Evolutionary conservation across 2,888 invertebrate genomes (phyloP), one percentile per base, ranked within the genome.

Genomic region (Phaedon cochleariae): DNA sequence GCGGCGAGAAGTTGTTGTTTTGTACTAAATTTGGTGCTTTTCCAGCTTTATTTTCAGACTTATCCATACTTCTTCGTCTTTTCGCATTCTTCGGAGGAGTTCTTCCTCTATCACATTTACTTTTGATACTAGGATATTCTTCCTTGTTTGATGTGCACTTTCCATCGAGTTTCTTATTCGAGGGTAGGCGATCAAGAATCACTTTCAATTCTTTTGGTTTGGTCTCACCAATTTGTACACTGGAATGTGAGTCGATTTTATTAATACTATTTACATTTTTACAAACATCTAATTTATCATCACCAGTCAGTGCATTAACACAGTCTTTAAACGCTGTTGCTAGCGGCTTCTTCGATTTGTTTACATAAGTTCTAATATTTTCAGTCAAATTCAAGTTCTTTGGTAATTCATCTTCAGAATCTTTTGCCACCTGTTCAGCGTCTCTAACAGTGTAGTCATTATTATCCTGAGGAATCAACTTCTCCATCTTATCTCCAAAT

Each of bases 21-120:
- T 75, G 72, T 70, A 71, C 73, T 72, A 68, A 58, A 58, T 70
- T 73, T 60, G 74, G 68, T 68, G 70, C 68, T 68, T 69, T 74
- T 34, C 67, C 68, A 48, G 63, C 53, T 59, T 71, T 73, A 67
- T 73, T 73, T 68, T 73, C 70, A 64, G 71, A 72, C 58, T 69
- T 71, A 65, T 72, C 71, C 58, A 52, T 67, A 62, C 63, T 69
- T 52, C 69, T 66, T 53, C 71, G 68, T 59, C 64, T 73, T 66
- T 68, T 70, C 49, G 64, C 34, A 61, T 64, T 58, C 66, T 63
- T 68, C 55, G 64, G 71, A 65, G 71, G 69, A 69, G 65, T 71
- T 67, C 68, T 70, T 65, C 70, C 69, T 68, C 67, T 64, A 67
- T 68, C 71, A 72, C 72, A 72, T 70, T 74, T 72, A 68, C 52